A percentile compares a stretch with the other conserved stretches of the same genome.
Evolutionary conservation across 1,140 invertebrate species (phyloP).

Genomic region (Aphis gossypii): DNA sequence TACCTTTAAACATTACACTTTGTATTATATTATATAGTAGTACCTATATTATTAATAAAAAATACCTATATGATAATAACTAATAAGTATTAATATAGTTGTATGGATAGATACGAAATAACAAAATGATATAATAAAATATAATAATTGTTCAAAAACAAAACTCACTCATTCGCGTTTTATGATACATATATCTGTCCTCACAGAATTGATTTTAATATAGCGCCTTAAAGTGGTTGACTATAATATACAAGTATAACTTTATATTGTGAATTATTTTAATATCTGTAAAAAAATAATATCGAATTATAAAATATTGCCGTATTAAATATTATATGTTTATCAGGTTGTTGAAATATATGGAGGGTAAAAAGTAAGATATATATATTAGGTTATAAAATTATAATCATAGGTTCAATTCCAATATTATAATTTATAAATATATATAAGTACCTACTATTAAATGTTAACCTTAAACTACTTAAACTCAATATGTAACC

Average conservation of each 20-base stretch:
- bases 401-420: background rate
- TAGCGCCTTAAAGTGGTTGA: background rate
- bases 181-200: too few relatives aligned
- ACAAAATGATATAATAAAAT: background rate
- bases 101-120: background rate
- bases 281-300: background rate
- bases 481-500: background rate
- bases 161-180: background rate
- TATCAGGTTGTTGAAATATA: too few relatives aligned
- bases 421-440: background rate
- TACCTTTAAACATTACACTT: too few relatives aligned
- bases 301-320: background rate
- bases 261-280: background rate
- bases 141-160: background rate
- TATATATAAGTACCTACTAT: background rate
- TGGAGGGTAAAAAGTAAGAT: too few relatives aligned
- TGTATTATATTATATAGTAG: too few relatives aligned
- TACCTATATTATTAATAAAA: too few relatives aligned
- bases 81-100: background rate
- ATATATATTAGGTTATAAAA: too few relatives aligned
- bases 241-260: background rate
- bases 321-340: too few relatives aligned
- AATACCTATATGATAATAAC: background rate
- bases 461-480: background rate
- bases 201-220: background rate